Evolutionary conservation across 2,888 invertebrate genomes (phyloP).

Genomic region (Stenichneumon culpator): DNA sequence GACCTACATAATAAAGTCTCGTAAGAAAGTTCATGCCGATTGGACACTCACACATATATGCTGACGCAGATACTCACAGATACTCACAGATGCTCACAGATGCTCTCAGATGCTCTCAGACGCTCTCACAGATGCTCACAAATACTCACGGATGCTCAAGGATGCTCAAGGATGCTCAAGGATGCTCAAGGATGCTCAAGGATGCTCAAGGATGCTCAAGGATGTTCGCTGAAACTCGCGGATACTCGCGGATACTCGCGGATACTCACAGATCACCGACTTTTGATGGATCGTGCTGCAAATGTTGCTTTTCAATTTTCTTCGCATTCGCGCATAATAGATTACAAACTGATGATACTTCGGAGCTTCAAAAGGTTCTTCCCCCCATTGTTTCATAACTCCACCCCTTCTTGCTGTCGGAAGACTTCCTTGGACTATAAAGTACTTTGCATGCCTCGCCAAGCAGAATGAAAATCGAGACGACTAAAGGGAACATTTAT

Average conservation of each 20-base stretch:
- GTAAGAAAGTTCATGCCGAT: background rate
- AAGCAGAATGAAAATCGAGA: constrained; percentile 1
- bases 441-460: background rate
- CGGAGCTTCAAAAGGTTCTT: background rate
- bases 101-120: no score
- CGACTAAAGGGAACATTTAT: background rate
- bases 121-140: no score
- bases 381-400: background rate
- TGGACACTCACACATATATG: no score
- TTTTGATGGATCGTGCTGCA: constrained; percentile 1
- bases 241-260: no score
- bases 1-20: background rate
- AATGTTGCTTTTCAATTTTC: background rate
- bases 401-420: background rate
- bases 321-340: background rate
- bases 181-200: no score
- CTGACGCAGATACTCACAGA: no score
- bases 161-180: no score
- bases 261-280: no score
- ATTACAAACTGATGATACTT: constrained; percentile 8
- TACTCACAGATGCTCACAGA: no score
- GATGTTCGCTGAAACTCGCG: no score
- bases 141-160: no score
- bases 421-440: background rate
- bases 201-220: no score